Percentiles rank a stretch among this genome's conserved stretches.
These are phyloP conservation scores for Hemicordylus capensis DNA, from an alignment of 2,113 vertebrate genomes.

Conservation along the genomic window DNA sequence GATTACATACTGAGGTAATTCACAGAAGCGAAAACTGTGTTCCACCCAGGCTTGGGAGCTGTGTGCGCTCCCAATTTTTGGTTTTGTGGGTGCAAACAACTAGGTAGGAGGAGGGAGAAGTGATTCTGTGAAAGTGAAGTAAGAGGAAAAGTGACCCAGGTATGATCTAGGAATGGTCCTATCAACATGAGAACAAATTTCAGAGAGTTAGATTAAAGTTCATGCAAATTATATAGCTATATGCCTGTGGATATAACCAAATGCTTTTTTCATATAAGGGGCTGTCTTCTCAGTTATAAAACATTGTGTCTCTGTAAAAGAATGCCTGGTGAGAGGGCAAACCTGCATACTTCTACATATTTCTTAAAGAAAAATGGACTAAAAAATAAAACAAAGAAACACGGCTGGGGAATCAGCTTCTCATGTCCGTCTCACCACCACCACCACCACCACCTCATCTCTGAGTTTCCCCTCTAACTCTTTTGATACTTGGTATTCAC, in stretches of 20 bases:
- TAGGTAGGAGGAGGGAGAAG: too few species aligned
- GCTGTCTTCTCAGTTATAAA: not conserved
- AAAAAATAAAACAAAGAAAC: not conserved
- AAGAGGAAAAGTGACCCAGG: too few species aligned
- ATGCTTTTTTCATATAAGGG: not conserved
- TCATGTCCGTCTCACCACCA: not conserved
- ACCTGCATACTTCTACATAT: not conserved
- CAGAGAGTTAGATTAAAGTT: not conserved
- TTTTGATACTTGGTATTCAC: constrained; percentile 66
- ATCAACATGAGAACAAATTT: not conserved
- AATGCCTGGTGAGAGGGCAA: too few species aligned
- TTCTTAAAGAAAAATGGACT: not conserved
- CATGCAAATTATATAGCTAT: not conserved
- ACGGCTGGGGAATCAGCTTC: not conserved
- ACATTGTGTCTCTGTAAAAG: not conserved
- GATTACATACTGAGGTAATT: too few species aligned
- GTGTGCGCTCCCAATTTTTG: too few species aligned
- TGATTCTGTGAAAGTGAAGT: too few species aligned
- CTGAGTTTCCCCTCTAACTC: constrained; percentile 43
- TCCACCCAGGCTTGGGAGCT: too few species aligned
- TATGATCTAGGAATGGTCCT: too few species aligned
- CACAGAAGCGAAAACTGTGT: too few species aligned
- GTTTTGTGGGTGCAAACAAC: too few species aligned
- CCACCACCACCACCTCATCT: constrained; percentile 15
- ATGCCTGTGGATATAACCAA: not conserved